These are phyloP conservation scores for Rhinophrynus dorsalis DNA, from an alignment of 2,797 vertebrate genomes.

Conservation along the genomic window DNA sequence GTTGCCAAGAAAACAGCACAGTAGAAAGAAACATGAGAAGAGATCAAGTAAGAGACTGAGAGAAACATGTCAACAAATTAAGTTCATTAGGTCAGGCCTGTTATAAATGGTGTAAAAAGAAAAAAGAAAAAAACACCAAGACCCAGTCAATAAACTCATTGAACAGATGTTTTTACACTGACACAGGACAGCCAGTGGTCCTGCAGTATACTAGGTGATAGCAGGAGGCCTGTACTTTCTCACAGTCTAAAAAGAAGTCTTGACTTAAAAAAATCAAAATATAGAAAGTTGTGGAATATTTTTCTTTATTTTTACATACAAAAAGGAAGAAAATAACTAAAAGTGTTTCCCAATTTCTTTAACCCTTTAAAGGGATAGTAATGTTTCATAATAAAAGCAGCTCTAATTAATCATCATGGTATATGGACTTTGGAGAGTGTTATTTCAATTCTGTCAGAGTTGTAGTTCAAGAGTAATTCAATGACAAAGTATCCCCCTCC, in stretches of 20 bases:
- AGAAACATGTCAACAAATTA: constrained; percentile 72
- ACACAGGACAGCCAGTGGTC: constrained; percentile 50
- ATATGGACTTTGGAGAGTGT: no score
- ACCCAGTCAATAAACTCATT: constrained; percentile 69
- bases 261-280: no score
- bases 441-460: no score
- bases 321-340: no score
- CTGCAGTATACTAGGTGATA: constrained; percentile 47
- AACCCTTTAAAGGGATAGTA: no score
- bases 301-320: no score
- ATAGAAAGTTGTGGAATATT: no score
- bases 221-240: constrained; percentile 62
- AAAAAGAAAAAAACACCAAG: constrained; percentile 51
- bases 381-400: no score
- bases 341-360: no score
- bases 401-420: no score
- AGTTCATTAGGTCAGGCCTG: constrained; percentile 73
- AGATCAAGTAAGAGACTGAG: constrained; percentile 61
- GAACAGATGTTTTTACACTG: constrained; percentile 71
- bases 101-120: constrained; percentile 66
- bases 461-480: no score
- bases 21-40: constrained; percentile 68
- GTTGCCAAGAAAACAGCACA: constrained; percentile 70
- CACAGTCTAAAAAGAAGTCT: constrained; percentile 49
- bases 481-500: no score